Base-by-base conservation (phyloP, 1,140 invertebrate species). In the Drosophila athabasca region DNA sequence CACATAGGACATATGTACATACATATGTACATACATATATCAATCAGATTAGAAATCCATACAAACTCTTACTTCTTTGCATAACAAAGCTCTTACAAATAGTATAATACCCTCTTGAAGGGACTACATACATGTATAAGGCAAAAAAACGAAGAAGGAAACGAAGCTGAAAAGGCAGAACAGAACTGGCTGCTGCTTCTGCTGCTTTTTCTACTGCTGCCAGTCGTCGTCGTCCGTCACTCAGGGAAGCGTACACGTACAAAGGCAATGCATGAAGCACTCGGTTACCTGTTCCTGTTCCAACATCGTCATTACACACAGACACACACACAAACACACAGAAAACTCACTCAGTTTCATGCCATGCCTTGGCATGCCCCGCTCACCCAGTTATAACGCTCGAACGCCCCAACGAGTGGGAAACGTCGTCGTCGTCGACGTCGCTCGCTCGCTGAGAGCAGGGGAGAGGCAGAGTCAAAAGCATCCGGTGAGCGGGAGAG, bases 361-460 rank as follows among this genome's bases (percentile, higher is more conserved):
- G 19, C 35, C 41, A 9, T 11, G 15, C 26, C 11, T 17, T 45
- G 11, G 31, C 35, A 19, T 61, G 54, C 22, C 53, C 53, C 60
- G 51, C 69, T 62, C 44, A 52, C 46, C 49, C 59, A 69, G 69
- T 58, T 73, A 79, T 60, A 75, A 75, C 55, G 77, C 79, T 82
- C 46, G 64, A 82, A 81, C 75, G 74, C 79, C 71, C 71, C 60
- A 57, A 35, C 66, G 68, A 71, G 67, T 71, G 35, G 35, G 35
- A 13, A 39, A 39, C 35, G 35, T 39, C 35, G 35, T 39, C 11
- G 24, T 26, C 24, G 17, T 19, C 17, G 17, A 1, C 17, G 17
- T 19, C 17, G 17, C 17, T 19, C 17, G 24, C 24, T 26, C 4
- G 4, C 24, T 0, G 24, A 26, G 24, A 3, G 24, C 3, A 24